Base-by-base conservation (phyloP, 1,140 invertebrate species). In the Cecropterus lyciades region DNA sequence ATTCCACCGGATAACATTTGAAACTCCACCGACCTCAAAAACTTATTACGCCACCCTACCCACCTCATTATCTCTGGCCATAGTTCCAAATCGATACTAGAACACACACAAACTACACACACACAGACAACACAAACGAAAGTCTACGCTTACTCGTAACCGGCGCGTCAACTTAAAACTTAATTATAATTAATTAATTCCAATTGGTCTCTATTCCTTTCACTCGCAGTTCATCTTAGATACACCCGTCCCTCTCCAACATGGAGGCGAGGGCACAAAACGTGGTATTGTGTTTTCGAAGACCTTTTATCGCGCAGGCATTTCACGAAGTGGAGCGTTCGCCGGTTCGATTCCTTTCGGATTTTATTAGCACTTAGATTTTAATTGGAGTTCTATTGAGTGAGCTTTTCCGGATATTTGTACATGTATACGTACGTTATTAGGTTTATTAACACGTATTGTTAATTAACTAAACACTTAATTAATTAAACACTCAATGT, bases 111-210 rank as follows among this genome's bases (percentile, higher is more conserved):
- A 79, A 82, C 80, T 75, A 83, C 84, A 74, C 85, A 83, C 82
- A 84, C 80, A 81, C 77, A 75, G 76, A 73, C 70, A 84, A 79
- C 82, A 79, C 82, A 88, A 90, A 91, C 89, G 92, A 85, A 91
- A 89, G 81, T 85, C 82, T 89, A 89, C 84, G 84, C 81, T 83
- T 84, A 80, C 84, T 80, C 86, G 82, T 91, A 91, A 91, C 87
- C 84, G 80, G 88, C 91, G 93, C 94, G 94, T 94, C 93, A 95
- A 95, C 94, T 95, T 94, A 95, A 91, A 95, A 95, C 94, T 95
- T 95, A 95, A 95, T 95, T 95, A 95, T 95, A 95, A 95, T 95
- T 95, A 95, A 95, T 95, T 95, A 95, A 95, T 95, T 92, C 92
- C 88, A 92, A 92, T 92, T 91, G 90, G 80, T 82, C 77, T 71